Base-by-base conservation (phyloP, 2,888 invertebrate genomes). In the Aporophyla nigra region DNA sequence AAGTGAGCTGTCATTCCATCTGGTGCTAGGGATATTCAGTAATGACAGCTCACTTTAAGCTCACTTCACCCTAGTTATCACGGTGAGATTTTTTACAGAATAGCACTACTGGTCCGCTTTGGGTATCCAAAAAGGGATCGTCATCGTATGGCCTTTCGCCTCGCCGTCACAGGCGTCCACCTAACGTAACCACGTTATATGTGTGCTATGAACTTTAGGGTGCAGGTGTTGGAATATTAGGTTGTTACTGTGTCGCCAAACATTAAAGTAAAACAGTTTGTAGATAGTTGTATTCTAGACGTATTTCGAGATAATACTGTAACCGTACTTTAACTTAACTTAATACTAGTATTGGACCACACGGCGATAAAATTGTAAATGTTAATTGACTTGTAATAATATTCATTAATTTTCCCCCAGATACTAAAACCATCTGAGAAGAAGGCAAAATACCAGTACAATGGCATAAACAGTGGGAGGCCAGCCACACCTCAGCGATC, bases 351-450 rank as follows among this genome's bases (percentile, higher is more conserved):
- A 12, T 61, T 46, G n/a, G n/a, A 24, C n/a, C 3, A 3, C 16
- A 53, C 12, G 56, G 16, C 21, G 10, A 56, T 46, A 72, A 21
- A 51, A n/a, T 53, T 46, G 24, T 33, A 46, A 9, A 33, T 33
- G 33, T 33, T 33, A 33, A 33, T 33, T 33, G 6, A 21, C 16
- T 51, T 40, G 9, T 56, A 75, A 33, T 58, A 62, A 59, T 24
- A 56, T 53, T 65, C 19, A 43, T 40, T 24, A 6, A n/a, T 66
- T 59, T 63, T 49, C 33, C n/a, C 21, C 33, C 95, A 99, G 99
- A 99, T 99, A 92, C 97, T 99, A 96, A 99, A 99, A 96, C 99
- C 99, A 91, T 99, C 99, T 82, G 99, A 99, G 97, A 99, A 99
- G 97, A 99, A 99, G 97, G 99, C 99, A 89, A 99, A 99, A 97